Evolutionary conservation across 2,113 vertebrate species (phyloP).

Genomic region (Pelvicachromis taeniatus): DNA sequence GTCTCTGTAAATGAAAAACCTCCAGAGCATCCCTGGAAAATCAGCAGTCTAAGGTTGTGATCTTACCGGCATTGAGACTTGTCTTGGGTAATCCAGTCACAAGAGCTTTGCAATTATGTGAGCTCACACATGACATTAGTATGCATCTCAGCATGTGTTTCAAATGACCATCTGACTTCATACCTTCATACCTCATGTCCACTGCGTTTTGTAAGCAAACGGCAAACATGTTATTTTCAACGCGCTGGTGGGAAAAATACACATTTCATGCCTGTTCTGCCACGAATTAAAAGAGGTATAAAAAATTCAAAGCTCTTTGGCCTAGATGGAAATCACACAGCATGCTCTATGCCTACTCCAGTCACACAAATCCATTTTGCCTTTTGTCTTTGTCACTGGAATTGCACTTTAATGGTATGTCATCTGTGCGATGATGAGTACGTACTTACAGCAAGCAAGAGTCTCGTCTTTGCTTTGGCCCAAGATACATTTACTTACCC

Average conservation of each 20-base stretch:
- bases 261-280: not conserved
- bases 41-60: not conserved
- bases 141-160: not conserved
- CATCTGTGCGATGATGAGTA: not conserved
- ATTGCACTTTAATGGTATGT: not conserved
- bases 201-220: not conserved
- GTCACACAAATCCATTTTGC: not conserved
- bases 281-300: not conserved
- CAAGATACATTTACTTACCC: not conserved
- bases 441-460: not conserved
- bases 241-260: not conserved
- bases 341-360: not conserved
- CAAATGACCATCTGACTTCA: not conserved
- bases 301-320: not conserved
- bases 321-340: not conserved
- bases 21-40: not conserved
- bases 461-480: not conserved
- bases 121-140: not conserved
- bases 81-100: not conserved
- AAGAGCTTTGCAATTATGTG: not conserved
- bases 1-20: not conserved
- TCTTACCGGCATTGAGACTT: not conserved
- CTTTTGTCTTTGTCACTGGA: not conserved
- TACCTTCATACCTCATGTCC: not conserved
- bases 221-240: not conserved